phyloP scores from a whole-genome alignment of 2,888 invertebrate species.

The Anagyrus pseudococci region DNA sequence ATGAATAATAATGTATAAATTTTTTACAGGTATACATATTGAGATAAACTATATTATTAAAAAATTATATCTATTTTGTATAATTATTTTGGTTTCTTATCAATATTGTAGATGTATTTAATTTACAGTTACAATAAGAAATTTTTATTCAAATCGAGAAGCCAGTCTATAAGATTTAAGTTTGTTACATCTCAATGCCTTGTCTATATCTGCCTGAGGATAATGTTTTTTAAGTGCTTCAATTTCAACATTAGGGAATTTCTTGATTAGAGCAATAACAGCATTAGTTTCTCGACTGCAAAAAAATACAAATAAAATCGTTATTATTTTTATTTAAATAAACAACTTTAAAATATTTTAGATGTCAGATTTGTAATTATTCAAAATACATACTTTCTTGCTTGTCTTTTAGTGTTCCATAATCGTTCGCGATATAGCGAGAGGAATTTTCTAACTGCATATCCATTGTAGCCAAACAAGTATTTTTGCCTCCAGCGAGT shows the following conservation, averaged over 20 bases:
- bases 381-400: conserved; percentile 64
- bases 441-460: conserved; percentile 71
- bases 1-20: neutral
- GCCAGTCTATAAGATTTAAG: conserved; percentile 18
- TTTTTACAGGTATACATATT: too few relatives aligned
- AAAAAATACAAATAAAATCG: conserved; percentile 25
- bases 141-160: conserved; percentile 23
- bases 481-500: conserved; percentile 69
- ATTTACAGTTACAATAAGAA: neutral
- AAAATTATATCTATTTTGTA: conserved; percentile 10
- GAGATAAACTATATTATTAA: neutral
- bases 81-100: neutral
- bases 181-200: conserved; percentile 64
- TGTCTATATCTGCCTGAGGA: conserved; percentile 78
- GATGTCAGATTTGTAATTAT: too few relatives aligned
- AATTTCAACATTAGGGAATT: conserved; percentile 79
- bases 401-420: conserved; percentile 66
- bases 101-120: conserved; percentile 4
- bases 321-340: too few relatives aligned
- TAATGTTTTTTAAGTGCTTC: conserved; percentile 74
- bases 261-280: conserved; percentile 64
- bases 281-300: conserved; percentile 53
- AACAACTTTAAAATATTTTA: too few relatives aligned
- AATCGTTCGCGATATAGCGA: conserved; percentile 72
- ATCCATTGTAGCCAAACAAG: conserved; percentile 66